A percentile compares a stretch with the other conserved stretches of the same genome.
Conservation (phyloP, 64 coral and sea anemone genomes). For the Orbicella faveolata region DNA sequence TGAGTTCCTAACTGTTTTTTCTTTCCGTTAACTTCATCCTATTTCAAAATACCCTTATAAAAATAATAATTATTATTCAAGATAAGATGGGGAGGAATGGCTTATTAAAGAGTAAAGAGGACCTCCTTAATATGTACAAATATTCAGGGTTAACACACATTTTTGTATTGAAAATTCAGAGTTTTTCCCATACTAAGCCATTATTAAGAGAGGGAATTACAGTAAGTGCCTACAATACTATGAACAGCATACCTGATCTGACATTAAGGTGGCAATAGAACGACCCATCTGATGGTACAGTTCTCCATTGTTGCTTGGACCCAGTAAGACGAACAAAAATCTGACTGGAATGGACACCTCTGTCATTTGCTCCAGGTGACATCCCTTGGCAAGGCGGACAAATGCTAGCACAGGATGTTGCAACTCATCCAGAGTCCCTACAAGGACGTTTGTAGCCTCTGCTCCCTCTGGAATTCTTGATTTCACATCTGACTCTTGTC, state of each 20-base stretch:
- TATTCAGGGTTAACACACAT: too few relatives aligned
- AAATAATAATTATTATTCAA: too few relatives aligned
- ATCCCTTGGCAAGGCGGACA: constrained; percentile 77
- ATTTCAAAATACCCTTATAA: too few relatives aligned
- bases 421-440: constrained; percentile 84
- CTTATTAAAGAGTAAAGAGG: too few relatives aligned
- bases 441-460: constrained; percentile 82
- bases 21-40: too few relatives aligned
- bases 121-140: too few relatives aligned
- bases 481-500: constrained; percentile 70
- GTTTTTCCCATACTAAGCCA: too few relatives aligned
- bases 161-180: too few relatives aligned
- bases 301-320: constrained; percentile 67
- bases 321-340: constrained; percentile 77
- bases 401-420: constrained; percentile 75
- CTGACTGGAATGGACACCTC: constrained; percentile 80
- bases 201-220: too few relatives aligned
- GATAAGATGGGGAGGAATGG: too few relatives aligned
- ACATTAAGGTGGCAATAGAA: constrained; percentile 86
- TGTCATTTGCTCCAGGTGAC: constrained; percentile 55
- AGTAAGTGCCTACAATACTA: too few relatives aligned
- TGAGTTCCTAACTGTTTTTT: too few relatives aligned
- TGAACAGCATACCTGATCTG: constrained; percentile 52
- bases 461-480: constrained; percentile 71
- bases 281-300: constrained; percentile 82